These are phyloP conservation scores for Phortica variegata DNA, from an alignment of 1,140 invertebrate genomes.

Conservation along the genomic window DNA sequence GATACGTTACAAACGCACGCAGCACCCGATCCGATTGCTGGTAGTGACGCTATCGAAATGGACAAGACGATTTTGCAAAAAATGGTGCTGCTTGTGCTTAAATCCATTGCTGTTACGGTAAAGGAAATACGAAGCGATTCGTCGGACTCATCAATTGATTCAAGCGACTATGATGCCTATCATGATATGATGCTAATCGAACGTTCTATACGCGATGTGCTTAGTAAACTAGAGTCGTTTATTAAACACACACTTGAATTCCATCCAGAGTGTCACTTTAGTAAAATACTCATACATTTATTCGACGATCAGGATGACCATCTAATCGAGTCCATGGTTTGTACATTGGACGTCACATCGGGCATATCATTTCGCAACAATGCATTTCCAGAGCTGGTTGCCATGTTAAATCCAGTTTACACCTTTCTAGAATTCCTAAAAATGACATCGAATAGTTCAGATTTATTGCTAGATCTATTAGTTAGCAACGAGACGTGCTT, in stretches of 20 bases:
- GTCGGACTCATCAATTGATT: slow-evolving; percentile 77
- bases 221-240: slow-evolving; percentile 78
- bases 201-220: slow-evolving; percentile 77
- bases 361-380: slow-evolving; percentile 80
- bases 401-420: slow-evolving; percentile 77
- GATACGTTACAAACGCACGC: slow-evolving; percentile 29
- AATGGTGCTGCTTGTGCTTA: slow-evolving; percentile 79
- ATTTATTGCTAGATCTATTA: slow-evolving; percentile 81
- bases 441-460: slow-evolving; percentile 78
- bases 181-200: slow-evolving; percentile 87
- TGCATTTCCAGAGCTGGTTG: slow-evolving; percentile 72
- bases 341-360: slow-evolving; percentile 81
- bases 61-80: slow-evolving; percentile 78
- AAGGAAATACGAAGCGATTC: slow-evolving; percentile 85
- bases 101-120: slow-evolving; percentile 85
- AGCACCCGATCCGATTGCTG: slow-evolving; percentile 22
- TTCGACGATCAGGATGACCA: slow-evolving; percentile 90
- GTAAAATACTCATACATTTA: slow-evolving; percentile 83
- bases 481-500: slow-evolving; percentile 92
- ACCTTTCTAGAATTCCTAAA: slow-evolving; percentile 83
- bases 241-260: slow-evolving; percentile 79
- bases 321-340: slow-evolving; percentile 89
- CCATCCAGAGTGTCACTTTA: slow-evolving; percentile 82
- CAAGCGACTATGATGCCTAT: slow-evolving; percentile 80
- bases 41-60: slow-evolving; percentile 48